These are phyloP conservation scores for Dasysyrphus albostriatus DNA, from an alignment of 2,888 invertebrate genomes.

Conservation along the genomic window DNA sequence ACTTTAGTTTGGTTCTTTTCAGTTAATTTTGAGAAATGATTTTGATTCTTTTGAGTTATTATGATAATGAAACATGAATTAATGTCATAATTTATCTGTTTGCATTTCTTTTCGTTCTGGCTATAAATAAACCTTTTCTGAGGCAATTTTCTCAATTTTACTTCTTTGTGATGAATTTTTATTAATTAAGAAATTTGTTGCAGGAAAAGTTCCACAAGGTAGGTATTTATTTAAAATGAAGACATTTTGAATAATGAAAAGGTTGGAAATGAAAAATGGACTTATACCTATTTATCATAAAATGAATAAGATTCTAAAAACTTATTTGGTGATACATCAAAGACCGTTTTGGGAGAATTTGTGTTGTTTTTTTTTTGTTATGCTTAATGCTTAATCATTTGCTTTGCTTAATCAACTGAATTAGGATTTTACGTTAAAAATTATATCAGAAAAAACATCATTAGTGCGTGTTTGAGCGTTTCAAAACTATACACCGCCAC, in stretches of 20 bases:
- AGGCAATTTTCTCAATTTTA: neutral
- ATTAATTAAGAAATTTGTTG: conserved; percentile 3
- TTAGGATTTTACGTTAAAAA: no score
- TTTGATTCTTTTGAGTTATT: conserved; percentile 83
- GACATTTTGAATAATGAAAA: neutral
- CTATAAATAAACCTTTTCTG: neutral
- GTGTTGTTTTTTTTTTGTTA: no score
- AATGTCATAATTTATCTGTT: conserved; percentile 82
- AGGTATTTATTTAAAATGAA: neutral
- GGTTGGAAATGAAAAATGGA: neutral
- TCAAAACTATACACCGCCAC: no score
- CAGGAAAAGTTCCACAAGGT: neutral
- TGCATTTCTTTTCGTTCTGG: conserved; percentile 25
- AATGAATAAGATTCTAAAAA: no score
- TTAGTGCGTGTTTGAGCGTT: no score
- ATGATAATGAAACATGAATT: conserved; percentile 82
- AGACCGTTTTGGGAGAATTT: no score
- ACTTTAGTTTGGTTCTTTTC: conserved; percentile 51
- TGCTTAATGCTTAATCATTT: no score
- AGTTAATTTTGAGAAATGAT: conserved; percentile 83
- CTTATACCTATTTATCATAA: no score
- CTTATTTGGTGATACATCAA: no score
- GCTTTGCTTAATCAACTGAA: no score
- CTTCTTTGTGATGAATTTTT: neutral
- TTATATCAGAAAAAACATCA: no score